phyloP scores from a whole-genome alignment of 2,797 vertebrate genomes.

The Hydrolagus colliei region DNA sequence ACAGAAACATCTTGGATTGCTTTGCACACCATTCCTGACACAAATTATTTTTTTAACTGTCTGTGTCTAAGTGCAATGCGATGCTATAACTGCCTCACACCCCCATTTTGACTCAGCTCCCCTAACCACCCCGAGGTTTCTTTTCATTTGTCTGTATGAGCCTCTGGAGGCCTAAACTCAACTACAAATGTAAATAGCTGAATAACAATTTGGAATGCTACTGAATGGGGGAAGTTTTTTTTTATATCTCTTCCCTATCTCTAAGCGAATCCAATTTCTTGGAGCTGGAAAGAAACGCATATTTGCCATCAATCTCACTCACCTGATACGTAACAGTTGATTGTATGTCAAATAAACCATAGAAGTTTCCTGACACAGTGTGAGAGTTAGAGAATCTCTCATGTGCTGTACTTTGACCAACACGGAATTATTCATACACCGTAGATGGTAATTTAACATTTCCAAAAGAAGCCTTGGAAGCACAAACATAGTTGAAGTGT shows the following conservation, averaged over 20 bases:
- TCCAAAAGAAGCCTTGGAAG: constrained; percentile 44
- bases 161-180: no score
- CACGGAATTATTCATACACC: constrained; percentile 53
- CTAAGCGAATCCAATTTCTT: not conserved
- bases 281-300: constrained; percentile 38
- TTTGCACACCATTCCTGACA: no score
- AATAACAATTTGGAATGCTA: not conserved
- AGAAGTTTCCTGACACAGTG: constrained; percentile 54
- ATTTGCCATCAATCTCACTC: constrained; percentile 57
- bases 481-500: constrained; percentile 33
- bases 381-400: constrained; percentile 54
- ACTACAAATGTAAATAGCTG: no score
- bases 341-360: constrained; percentile 48
- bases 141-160: no score
- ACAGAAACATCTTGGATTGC: no score
- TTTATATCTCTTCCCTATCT: not conserved
- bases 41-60: no score
- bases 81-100: no score
- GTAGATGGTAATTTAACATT: constrained; percentile 45
- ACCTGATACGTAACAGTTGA: constrained; percentile 43
- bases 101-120: no score
- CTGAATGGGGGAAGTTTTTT: not conserved
- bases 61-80: no score
- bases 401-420: constrained; percentile 53
- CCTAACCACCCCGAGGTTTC: no score